Evolutionary conservation across 2,888 invertebrate genomes (phyloP).

Genomic region (Chaetogeoica ovagalla): DNA sequence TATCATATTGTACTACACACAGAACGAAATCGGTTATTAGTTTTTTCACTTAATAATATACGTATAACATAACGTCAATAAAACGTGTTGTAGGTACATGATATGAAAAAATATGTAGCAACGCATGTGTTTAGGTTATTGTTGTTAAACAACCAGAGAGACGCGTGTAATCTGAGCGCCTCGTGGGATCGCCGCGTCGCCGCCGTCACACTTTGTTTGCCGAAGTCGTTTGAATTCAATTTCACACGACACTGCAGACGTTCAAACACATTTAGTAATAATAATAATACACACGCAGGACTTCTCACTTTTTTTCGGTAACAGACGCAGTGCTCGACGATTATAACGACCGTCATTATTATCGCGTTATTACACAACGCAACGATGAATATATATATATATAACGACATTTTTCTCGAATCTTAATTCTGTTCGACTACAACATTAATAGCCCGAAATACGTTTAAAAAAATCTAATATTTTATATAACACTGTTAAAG

Average conservation of each 20-base stretch:
- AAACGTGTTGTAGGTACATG: neutral
- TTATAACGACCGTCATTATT: neutral
- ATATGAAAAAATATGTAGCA: constrained; percentile 7
- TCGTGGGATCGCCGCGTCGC: constrained; percentile 9
- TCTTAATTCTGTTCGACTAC: neutral
- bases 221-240: constrained; percentile 33
- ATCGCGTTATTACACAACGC: neutral
- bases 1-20: no score
- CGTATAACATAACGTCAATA: neutral
- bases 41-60: neutral
- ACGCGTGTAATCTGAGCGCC: constrained; percentile 21
- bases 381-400: neutral
- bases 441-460: neutral
- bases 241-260: constrained; percentile 27
- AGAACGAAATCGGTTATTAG: neutral
- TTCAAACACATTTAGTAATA: neutral
- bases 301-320: constrained; percentile 24
- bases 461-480: neutral
- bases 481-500: no score
- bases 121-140: neutral
- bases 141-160: neutral
- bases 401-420: neutral
- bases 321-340: neutral
- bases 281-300: constrained; percentile 13
- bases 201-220: constrained; percentile 11